Base-by-base conservation (phyloP, 2,113 vertebrate species). In the Notarius lentiginosus region DNA sequence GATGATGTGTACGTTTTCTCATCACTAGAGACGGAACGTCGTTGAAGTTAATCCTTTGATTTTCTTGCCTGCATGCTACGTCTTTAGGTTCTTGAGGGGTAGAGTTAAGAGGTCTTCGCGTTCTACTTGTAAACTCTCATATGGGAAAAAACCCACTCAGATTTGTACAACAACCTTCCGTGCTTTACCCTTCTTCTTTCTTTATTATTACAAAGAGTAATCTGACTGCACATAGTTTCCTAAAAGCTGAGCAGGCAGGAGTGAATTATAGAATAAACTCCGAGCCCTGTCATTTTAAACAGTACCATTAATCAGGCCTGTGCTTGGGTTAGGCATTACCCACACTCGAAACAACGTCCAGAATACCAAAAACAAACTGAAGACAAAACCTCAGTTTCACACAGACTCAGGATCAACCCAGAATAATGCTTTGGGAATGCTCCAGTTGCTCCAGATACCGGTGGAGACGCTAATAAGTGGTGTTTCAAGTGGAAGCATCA, bases 251-350 rank as follows among this genome's bases (percentile, higher is more conserved):
- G 27, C n/a, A 55, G 47, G 22, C 63, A 55, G 47, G 18, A 14
- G 30, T 72, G 34, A 70, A 58, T 84, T 72, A 72, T 66, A 30
- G 82, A 24, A 56, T 56, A 20, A 61, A 61, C 20, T 47, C 56
- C 30, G 27, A 61, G 58, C 79, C 79, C 79, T 81, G 66, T 84
- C 17, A 72, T 84, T 77, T 76, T 1, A 56, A 77, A 49, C 47
- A 17, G 24, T n/a, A 27, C 55, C 55, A 61, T 58, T 84, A 60
- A 84, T 41, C 53, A 49, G 7, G 55, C 22, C 68, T 61, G 22
- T 18, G 79, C 12, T 30, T 41, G 22, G 11, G 30, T 17, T 61
- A 58, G 70, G 12, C 61, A 20, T 27, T 30, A 79, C 30, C 15
- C 15, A 55, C 58, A 22, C 47, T 79, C 22, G 22, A 83, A 65